These are phyloP conservation scores for Lytechinus pictus DNA, from an alignment of 35 echinoderm and acorn worm genomes.

Conservation along the genomic window DNA sequence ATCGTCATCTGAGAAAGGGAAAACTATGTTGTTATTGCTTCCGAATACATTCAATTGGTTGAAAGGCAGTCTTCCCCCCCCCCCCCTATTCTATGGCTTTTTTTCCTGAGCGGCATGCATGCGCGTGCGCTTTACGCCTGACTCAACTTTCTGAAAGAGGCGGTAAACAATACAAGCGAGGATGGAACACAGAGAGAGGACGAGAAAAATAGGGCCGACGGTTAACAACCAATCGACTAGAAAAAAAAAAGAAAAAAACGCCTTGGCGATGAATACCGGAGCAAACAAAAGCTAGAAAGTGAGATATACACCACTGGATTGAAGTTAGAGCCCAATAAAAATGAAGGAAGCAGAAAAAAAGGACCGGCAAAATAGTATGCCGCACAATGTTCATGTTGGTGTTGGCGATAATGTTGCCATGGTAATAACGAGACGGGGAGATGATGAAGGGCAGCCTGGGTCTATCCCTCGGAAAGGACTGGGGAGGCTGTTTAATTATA, in stretches of 20 bases:
- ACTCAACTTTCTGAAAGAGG: conserved; percentile 37
- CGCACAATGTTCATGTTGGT: not conserved
- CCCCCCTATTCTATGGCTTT: not conserved
- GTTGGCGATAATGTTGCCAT: not conserved
- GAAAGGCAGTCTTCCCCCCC: not conserved
- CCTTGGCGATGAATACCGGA: not conserved
- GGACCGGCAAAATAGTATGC: not conserved
- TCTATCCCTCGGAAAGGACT: not conserved
- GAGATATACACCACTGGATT: not conserved
- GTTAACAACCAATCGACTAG: not conserved
- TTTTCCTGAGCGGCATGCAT: not conserved
- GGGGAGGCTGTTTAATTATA: not conserved
- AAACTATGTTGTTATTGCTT: not conserved
- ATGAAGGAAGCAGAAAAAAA: not conserved
- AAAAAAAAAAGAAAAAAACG: not conserved
- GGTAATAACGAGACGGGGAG: not conserved
- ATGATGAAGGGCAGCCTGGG: not conserved
- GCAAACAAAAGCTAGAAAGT: conserved; percentile 41
- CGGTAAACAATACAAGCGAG: conserved; percentile 17
- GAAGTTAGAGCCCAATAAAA: not conserved
- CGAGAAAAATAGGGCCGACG: not conserved
- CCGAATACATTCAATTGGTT: not conserved
- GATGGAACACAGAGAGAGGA: not conserved
- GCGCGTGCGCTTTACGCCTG: conserved; percentile 22
- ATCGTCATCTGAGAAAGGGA: not conserved